Evolutionary conservation across 2,113 vertebrate genomes (phyloP).

Genomic region (Dasypus novemcinctus): DNA sequence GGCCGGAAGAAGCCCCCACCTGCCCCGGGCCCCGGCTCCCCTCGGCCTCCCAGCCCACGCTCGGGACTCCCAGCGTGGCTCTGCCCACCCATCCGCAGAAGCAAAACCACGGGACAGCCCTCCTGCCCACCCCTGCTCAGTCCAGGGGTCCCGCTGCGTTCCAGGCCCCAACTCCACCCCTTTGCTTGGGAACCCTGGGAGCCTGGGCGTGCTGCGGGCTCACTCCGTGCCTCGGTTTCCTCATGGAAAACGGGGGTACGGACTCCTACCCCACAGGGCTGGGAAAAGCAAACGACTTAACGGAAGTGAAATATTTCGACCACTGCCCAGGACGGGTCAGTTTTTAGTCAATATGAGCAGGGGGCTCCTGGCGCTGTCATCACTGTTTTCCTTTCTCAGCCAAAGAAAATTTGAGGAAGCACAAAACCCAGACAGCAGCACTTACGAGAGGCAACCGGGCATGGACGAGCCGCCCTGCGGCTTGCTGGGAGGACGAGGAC

Average conservation of each 20-base stretch:
- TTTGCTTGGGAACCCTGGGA: background rate
- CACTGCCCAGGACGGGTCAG: background rate
- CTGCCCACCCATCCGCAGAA: background rate
- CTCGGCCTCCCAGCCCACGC: background rate
- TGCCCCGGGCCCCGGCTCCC: too few relatives aligned
- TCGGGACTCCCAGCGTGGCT: background rate
- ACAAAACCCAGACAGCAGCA: background rate
- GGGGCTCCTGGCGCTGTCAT: fast-evolving
- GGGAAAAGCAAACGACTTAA: background rate
- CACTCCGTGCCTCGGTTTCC: background rate
- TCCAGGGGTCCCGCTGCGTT: background rate
- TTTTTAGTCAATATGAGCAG: background rate
- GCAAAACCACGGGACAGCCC: too few relatives aligned
- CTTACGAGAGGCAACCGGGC: background rate
- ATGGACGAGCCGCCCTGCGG: too few relatives aligned
- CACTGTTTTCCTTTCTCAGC: background rate
- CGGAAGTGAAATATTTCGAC: background rate
- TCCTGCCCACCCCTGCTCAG: too few relatives aligned
- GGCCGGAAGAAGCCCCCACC: background rate
- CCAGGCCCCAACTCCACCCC: background rate
- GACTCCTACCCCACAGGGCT: background rate
- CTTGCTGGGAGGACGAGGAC: too few relatives aligned
- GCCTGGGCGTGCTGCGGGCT: background rate
- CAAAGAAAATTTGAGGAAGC: background rate
- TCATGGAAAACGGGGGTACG: background rate